phyloP scores from a whole-genome alignment of 2,888 invertebrate genomes.

The Dromius quadrimaculatus region DNA sequence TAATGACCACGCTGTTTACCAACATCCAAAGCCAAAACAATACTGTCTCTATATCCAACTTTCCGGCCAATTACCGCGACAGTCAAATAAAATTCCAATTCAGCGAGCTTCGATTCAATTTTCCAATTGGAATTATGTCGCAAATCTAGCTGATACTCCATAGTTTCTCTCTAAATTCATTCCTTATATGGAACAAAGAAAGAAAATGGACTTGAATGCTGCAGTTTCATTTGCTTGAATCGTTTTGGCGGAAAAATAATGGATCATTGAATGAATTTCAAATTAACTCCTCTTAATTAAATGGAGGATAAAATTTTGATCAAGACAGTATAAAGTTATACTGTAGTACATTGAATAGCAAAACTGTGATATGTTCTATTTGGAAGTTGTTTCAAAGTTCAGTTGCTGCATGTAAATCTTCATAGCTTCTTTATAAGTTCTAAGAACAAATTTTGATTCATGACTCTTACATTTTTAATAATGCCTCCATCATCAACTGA shows the following conservation, averaged over 20 bases:
- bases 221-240: background rate
- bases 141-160: slow-evolving; percentile 6
- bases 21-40: slow-evolving; percentile 1
- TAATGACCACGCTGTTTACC: slow-evolving; percentile 9
- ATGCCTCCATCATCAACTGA: too few relatives aligned
- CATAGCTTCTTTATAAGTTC: too few relatives aligned
- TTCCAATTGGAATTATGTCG: slow-evolving; percentile 34
- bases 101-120: slow-evolving; percentile 27
- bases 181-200: slow-evolving; percentile 18
- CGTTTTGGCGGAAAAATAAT: background rate
- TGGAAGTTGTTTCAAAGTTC: too few relatives aligned
- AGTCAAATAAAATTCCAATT: slow-evolving; percentile 26
- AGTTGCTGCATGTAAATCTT: too few relatives aligned
- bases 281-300: background rate
- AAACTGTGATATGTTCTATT: too few relatives aligned
- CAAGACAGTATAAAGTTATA: too few relatives aligned
- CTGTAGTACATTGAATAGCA: too few relatives aligned
- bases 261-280: background rate
- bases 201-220: background rate
- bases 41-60: slow-evolving; percentile 1
- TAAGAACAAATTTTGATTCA: too few relatives aligned
- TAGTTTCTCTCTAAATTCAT: slow-evolving; percentile 16
- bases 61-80: slow-evolving; percentile 1
- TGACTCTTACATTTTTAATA: too few relatives aligned
- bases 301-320: too few relatives aligned